These are phyloP conservation scores for Drosophila affinis DNA, from an alignment of 2,888 invertebrate genomes.

Conservation along the genomic window DNA sequence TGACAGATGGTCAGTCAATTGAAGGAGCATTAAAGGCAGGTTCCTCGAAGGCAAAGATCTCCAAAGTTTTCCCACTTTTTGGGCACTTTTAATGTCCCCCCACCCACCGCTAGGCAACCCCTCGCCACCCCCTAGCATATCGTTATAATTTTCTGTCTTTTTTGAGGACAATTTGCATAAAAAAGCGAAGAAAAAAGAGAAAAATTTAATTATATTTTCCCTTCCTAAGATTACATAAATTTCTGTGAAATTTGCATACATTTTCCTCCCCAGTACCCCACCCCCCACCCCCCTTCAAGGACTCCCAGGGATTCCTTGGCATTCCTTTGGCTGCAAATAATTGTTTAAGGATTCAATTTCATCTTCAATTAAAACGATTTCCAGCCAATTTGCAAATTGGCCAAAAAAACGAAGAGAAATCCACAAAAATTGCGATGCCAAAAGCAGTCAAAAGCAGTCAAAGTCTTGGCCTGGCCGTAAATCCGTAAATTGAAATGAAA, in stretches of 20 bases:
- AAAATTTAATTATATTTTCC: conserved; percentile 69
- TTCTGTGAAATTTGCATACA: conserved; percentile 65
- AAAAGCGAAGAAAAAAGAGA: conserved; percentile 41
- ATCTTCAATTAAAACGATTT: not conserved
- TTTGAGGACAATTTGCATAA: conserved; percentile 62
- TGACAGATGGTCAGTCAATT: not conserved
- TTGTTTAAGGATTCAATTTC: not conserved
- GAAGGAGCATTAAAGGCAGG: not conserved
- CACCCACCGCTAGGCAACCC: no score
- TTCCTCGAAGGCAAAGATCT: not conserved
- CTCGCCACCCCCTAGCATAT: conserved; percentile 13
- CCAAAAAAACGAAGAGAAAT: no score
- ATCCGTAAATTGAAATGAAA: no score
- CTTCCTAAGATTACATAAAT: conserved; percentile 58
- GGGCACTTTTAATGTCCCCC: not conserved
- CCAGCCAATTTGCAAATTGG: no score
- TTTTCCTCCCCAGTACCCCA: no score
- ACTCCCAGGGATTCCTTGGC: conserved; percentile 19
- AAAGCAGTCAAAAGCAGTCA: no score
- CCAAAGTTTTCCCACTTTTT: not conserved
- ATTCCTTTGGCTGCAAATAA: conserved; percentile 7
- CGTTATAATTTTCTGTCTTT: conserved; percentile 26
- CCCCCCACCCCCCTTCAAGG: conserved; percentile 7
- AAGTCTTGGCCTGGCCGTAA: no score
- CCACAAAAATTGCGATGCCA: no score